A percentile compares a stretch with the other conserved stretches of the same genome.
These are phyloP conservation scores for Gari tellinella DNA, from an alignment of 2,888 invertebrate genomes.

Conservation along the genomic window DNA sequence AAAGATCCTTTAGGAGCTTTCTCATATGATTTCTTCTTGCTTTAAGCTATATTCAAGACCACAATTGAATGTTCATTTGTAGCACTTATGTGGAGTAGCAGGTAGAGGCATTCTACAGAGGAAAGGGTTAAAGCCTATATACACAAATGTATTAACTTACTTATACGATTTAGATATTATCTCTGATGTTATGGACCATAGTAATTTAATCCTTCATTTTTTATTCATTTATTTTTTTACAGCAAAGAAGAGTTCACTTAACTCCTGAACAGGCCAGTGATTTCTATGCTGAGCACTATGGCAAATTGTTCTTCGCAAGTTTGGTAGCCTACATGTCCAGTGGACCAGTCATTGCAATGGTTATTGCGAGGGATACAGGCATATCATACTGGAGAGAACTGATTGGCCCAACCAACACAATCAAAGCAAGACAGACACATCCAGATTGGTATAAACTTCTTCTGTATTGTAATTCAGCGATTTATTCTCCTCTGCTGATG, in stretches of 20 bases:
- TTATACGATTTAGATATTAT: too few relatives aligned
- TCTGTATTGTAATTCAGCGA: too few relatives aligned
- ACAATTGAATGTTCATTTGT: too few relatives aligned
- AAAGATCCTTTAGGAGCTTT: too few relatives aligned
- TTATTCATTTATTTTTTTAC: slow-evolving; percentile 67
- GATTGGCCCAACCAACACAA: slow-evolving; percentile 88
- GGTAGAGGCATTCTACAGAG: too few relatives aligned
- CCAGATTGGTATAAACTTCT: slow-evolving; percentile 86
- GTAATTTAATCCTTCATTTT: background rate
- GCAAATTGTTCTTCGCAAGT: slow-evolving; percentile 90
- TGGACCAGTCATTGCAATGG: slow-evolving; percentile 89
- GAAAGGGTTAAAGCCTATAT: too few relatives aligned
- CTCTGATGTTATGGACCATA: too few relatives aligned
- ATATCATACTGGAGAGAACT: slow-evolving; percentile 90
- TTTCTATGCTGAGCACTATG: slow-evolving; percentile 91
- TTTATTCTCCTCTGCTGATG: too few relatives aligned
- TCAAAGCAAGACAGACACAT: slow-evolving; percentile 87
- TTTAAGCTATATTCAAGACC: too few relatives aligned
- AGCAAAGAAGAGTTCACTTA: slow-evolving; percentile 89
- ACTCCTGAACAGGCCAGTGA: slow-evolving; percentile 94
- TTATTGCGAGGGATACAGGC: slow-evolving; percentile 89
- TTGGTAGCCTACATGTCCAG: slow-evolving; percentile 92
- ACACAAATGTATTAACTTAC: too few relatives aligned
- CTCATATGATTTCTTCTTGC: too few relatives aligned
- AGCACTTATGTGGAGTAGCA: too few relatives aligned